phyloP scores from a whole-genome alignment of 2,888 invertebrate genomes.

The Parnassius glacialis region DNA sequence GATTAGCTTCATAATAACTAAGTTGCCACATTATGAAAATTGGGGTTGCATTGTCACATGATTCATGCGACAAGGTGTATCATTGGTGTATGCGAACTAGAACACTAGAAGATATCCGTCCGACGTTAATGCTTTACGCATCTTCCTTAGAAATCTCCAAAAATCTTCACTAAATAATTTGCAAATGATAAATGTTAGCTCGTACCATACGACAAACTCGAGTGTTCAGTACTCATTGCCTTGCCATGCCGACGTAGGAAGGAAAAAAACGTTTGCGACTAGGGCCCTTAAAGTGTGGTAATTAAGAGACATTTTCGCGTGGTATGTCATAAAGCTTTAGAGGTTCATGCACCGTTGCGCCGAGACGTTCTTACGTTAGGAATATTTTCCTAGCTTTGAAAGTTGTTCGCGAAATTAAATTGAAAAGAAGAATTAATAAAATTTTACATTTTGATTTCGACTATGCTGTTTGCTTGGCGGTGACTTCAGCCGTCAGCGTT shows the following conservation, averaged over 20 bases:
- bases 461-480: conserved; percentile 19
- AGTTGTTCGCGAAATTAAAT: conserved; percentile 62
- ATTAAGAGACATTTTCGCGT: conserved; percentile 72
- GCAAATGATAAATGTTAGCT: conserved; percentile 24
- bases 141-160: background rate
- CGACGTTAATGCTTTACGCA: background rate
- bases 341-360: conserved; percentile 56
- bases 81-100: background rate
- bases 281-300: conserved; percentile 68
- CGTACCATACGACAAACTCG: conserved; percentile 45
- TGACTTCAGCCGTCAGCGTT: conserved; percentile 16
- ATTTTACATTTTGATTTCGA: conserved; percentile 38
- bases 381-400: conserved; percentile 59
- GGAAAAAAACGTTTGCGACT: conserved; percentile 57
- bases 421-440: conserved; percentile 59
- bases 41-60: no score
- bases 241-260: conserved; percentile 43
- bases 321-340: conserved; percentile 60
- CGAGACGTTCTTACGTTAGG: conserved; percentile 48
- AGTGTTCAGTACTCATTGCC: conserved; percentile 56
- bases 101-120: no score
- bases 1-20: no score
- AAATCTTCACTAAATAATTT: background rate
- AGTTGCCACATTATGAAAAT: no score
- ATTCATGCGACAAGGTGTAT: background rate